Evolutionary conservation across 2,113 vertebrate genomes (phyloP), one percentile per base, ranked within the genome.

Genomic region (Engraulis encrasicolus): DNA sequence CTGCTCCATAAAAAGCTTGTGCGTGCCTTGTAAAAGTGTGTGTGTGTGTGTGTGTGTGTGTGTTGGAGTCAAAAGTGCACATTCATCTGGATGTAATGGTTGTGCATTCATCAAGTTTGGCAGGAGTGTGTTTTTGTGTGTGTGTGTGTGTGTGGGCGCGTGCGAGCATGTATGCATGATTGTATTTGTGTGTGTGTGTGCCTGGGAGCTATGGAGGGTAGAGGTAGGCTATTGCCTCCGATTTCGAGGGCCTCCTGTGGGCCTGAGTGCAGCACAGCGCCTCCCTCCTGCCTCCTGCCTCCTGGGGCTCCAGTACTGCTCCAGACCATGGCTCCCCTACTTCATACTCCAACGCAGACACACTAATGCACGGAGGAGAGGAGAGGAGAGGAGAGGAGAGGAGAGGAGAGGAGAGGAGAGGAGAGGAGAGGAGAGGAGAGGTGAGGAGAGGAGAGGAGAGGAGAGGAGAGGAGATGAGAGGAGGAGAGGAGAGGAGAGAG

Each of bases 61-160:
- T 66, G 58, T 23, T 27, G 84, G 83, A 83, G 82, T 80, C 80
- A 81, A 81, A 0, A 85, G 12, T 85, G 89, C 87, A 88, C 87
- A 87, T 88, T 71, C 27, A 71, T 71, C 23, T 71, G 23, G 27
- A 14, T 31, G 27, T 71, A 71, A 71, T 71, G 61, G 61, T 34
- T 71, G 61, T 71, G 61, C 61, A 71, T 71, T 71, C 61, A 71
- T 31, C 23, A 71, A 4, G 61, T 3, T 27, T 31, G 27, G 61
- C 61, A 27, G 61, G 61, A 9, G 4, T 45, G 40, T 45, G 40
- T 45, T 3, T 3, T 3, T 3, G 9, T 45, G 40, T 3, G 40
- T n/a, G n/a, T 45, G 40, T 45, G 40, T 3, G 40, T 3, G 9
- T 45, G 40, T 3, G 40, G 40, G 40, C 4, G 40, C 4, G 40